phyloP scores from a whole-genome alignment of 2,888 invertebrate genomes.

The Nephrotoma appendiculata region DNA sequence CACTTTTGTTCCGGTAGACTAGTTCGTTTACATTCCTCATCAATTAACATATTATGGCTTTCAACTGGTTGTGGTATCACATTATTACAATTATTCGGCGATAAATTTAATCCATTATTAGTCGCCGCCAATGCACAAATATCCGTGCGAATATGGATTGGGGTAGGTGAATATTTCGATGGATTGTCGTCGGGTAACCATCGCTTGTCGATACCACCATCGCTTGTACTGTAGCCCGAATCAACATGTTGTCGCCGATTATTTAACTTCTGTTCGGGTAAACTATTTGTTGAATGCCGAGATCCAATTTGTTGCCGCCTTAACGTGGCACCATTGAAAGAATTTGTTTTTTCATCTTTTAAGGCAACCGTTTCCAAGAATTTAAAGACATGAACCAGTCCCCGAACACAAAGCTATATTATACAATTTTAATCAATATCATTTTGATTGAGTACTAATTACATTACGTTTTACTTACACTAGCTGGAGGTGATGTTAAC shows the following conservation, averaged over 20 bases:
- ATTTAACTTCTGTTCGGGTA: conserved; percentile 12
- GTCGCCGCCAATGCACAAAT: not conserved
- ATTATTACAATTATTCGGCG: conserved; percentile 4
- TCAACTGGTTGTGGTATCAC: not conserved
- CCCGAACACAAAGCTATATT: conserved; percentile 71
- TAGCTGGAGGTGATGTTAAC: conserved; percentile 79
- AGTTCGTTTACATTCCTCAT: conserved; percentile 1
- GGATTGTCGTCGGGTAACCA: conserved; percentile 59
- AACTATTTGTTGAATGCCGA: conserved; percentile 22
- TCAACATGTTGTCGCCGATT: conserved; percentile 57
- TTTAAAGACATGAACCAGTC: conserved; percentile 89
- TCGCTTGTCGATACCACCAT: conserved; percentile 64
- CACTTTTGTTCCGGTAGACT: not conserved
- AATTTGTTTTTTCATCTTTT: conserved; percentile 38
- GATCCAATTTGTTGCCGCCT: conserved; percentile 23
- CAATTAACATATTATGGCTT: not conserved
- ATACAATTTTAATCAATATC: not conserved
- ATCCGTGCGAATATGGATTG: conserved; percentile 10
- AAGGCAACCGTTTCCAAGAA: conserved; percentile 80
- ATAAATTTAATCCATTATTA: conserved; percentile 7
- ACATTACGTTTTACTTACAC: conserved; percentile 47
- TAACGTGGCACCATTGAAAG: conserved; percentile 30
- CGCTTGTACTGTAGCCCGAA: conserved; percentile 79
- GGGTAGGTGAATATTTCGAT: conserved; percentile 8
- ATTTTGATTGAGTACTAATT: not conserved